A percentile compares a stretch with the other conserved stretches of the same genome.
Conservation (phyloP, 2,797 vertebrate species). For the Antrozous pallidus region DNA sequence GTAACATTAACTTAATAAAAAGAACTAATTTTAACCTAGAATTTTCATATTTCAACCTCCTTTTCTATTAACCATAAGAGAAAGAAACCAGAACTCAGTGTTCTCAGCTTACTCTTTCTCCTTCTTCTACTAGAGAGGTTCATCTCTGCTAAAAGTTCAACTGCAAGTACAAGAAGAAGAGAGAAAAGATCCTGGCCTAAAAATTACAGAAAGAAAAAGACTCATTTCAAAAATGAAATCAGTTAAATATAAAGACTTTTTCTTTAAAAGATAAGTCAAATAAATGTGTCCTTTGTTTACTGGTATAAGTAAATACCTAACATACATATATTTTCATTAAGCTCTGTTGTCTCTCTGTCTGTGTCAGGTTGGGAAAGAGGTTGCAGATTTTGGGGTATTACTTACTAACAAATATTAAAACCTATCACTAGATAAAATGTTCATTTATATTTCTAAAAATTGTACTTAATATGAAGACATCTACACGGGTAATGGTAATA, state of each 20-base stretch:
- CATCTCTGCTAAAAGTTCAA: not conserved
- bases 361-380: rapidly evolving
- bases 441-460: not conserved
- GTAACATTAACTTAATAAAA: not conserved
- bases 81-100: not conserved
- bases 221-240: not conserved
- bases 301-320: not conserved
- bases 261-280: not conserved
- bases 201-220: not conserved
- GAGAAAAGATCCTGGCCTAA: not conserved
- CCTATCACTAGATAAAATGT: not conserved
- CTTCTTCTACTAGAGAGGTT: not conserved
- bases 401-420: not conserved
- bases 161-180: not conserved
- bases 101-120: not conserved
- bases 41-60: not conserved
- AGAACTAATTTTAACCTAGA: not conserved
- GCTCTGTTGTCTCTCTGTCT: not conserved
- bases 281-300: not conserved
- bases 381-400: not conserved
- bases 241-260: not conserved
- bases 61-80: not conserved
- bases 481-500: not conserved
- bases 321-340: not conserved
- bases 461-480: not conserved